These are phyloP conservation scores for Drosophila nasuta DNA, from an alignment of 1,140 invertebrate species.

Conservation along the genomic window DNA sequence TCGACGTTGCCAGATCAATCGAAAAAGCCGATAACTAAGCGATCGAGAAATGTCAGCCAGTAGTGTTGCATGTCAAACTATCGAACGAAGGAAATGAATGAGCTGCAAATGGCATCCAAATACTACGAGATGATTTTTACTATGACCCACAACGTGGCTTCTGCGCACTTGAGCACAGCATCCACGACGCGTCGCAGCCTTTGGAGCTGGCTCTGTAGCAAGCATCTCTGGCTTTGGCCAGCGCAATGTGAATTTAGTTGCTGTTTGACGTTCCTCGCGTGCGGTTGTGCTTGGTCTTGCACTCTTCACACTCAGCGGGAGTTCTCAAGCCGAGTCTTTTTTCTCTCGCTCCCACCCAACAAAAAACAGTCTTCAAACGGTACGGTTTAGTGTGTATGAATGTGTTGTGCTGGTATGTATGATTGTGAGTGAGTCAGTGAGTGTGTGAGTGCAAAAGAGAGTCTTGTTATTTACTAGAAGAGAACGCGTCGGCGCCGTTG, in stretches of 20 bases:
- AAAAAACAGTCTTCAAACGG: not conserved
- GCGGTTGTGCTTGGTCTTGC: constrained; percentile 72
- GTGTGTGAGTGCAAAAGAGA: constrained; percentile 34
- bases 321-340: constrained; percentile 9
- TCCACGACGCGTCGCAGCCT: constrained; percentile 52
- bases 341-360: constrained; percentile 17
- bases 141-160: constrained; percentile 50
- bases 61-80: not conserved
- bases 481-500: constrained; percentile 60
- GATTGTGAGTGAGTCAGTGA: constrained; percentile 19
- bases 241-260: constrained; percentile 80
- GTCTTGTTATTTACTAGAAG: constrained; percentile 24
- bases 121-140: constrained; percentile 69
- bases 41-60: constrained; percentile 7
- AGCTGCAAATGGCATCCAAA: constrained; percentile 71
- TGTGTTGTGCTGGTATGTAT: constrained; percentile 28
- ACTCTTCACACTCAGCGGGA: constrained; percentile 35
- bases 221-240: constrained; percentile 61
- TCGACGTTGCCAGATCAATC: not conserved
- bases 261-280: constrained; percentile 81
- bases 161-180: constrained; percentile 67
- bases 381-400: constrained; percentile 39
- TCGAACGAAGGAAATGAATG: constrained; percentile 56
- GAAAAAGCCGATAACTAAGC: not conserved
- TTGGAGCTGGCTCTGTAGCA: constrained; percentile 40